Percentiles rank a stretch among this genome's conserved stretches.
Evolutionary conservation across 2,113 vertebrate species (phyloP).

Genomic region (Daboia siamensis): DNA sequence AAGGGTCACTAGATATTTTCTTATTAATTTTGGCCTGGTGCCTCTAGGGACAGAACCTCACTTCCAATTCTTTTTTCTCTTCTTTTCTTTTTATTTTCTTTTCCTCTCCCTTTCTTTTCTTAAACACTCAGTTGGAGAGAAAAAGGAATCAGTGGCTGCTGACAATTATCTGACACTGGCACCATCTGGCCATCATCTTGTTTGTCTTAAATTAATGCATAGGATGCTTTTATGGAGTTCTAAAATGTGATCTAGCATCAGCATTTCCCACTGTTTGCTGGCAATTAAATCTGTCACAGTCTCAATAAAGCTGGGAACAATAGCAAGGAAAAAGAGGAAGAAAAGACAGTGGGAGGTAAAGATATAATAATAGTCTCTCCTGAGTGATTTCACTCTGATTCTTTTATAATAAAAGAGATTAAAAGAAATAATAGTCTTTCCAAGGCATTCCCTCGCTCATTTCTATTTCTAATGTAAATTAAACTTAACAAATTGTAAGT

Average conservation of each 20-base stretch:
- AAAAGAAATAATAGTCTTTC: slow-evolving; percentile 56
- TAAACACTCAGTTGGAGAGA: slow-evolving; percentile 24
- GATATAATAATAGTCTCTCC: slow-evolving; percentile 38
- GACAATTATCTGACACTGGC: slow-evolving; percentile 2
- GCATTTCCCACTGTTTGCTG: slow-evolving; percentile 53
- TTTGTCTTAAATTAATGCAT: slow-evolving; percentile 35
- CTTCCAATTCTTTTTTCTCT: neutral
- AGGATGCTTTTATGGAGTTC: slow-evolving; percentile 43
- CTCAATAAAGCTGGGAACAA: slow-evolving; percentile 57
- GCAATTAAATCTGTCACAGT: slow-evolving; percentile 63
- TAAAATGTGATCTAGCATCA: slow-evolving; percentile 41
- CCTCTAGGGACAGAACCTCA: accelerated
- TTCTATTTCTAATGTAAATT: slow-evolving; percentile 44
- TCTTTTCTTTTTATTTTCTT: neutral
- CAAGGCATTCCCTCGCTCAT: slow-evolving; percentile 35
- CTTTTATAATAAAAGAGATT: slow-evolving; percentile 52
- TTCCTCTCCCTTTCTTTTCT: slow-evolving; percentile 4
- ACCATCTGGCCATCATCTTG: slow-evolving; percentile 47
- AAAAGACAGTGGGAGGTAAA: slow-evolving; percentile 41
- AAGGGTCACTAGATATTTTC: accelerated
- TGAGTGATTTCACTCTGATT: slow-evolving; percentile 46
- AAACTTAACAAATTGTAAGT: slow-evolving; percentile 43
- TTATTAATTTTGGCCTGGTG: neutral
- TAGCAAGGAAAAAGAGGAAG: slow-evolving; percentile 44
- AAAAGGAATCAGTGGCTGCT: slow-evolving; percentile 21